A percentile compares a stretch with the other conserved stretches of the same genome.
These are phyloP conservation scores for Cossypha polioptera DNA, from an alignment of 2,797 vertebrate genomes.

Conservation along the genomic window DNA sequence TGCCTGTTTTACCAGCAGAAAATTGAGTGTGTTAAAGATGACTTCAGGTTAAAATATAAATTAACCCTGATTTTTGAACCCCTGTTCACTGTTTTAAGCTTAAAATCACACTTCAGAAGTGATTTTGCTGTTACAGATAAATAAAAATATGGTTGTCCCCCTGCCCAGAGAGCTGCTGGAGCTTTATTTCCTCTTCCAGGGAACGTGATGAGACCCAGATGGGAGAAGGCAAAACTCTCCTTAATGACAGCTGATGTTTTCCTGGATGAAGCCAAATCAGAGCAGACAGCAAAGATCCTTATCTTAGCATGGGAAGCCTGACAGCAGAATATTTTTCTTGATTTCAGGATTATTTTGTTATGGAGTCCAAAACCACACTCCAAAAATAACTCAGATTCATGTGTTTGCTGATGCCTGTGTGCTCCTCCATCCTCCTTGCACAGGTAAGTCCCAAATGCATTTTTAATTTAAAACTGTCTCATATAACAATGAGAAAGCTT, in stretches of 20 bases:
- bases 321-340: slow-evolving; percentile 14
- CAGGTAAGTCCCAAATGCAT: neutral
- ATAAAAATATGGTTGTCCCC: neutral
- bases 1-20: neutral
- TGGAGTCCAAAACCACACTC: neutral
- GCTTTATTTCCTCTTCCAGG: neutral
- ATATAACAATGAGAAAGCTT: neutral
- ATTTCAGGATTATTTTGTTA: neutral
- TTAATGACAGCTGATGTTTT: neutral
- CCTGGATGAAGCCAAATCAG: neutral
- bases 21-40: neutral
- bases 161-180: neutral
- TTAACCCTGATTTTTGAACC: neutral
- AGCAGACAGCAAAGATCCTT: slow-evolving; percentile 36
- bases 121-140: neutral
- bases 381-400: neutral
- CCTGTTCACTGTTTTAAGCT: neutral
- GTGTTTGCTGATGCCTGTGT: neutral
- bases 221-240: slow-evolving; percentile 25
- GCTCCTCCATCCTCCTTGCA: neutral
- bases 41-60: neutral
- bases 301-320: neutral
- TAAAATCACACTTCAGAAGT: neutral
- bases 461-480: slow-evolving; percentile 17
- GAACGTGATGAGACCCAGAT: neutral